A percentile compares a stretch with the other conserved stretches of the same genome.
These are phyloP conservation scores for Actenoides hombroni DNA, from an alignment of 2,113 vertebrate species.

Conservation along the genomic window DNA sequence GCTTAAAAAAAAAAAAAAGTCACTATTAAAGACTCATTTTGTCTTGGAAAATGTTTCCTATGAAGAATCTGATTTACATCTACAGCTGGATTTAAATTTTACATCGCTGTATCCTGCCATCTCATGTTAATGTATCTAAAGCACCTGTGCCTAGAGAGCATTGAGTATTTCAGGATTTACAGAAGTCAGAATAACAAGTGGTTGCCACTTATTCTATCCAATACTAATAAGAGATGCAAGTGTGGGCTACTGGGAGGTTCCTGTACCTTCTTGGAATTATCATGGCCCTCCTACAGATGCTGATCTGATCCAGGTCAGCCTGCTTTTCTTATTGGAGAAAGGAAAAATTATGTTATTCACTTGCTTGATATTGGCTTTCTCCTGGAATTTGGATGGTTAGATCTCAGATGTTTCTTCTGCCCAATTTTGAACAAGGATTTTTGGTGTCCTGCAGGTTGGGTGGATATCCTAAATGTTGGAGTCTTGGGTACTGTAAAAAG, in stretches of 20 bases:
- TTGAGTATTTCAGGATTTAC: not conserved
- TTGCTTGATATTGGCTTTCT: not conserved
- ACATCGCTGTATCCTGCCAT: not conserved
- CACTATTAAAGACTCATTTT: not conserved
- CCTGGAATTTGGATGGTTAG: not conserved
- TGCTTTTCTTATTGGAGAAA: not conserved
- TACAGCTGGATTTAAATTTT: not conserved
- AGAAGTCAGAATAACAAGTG: not conserved
- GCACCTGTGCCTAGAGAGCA: not conserved
- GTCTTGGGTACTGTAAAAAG: not conserved
- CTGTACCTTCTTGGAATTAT: not conserved
- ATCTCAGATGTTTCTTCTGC: not conserved
- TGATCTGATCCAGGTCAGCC: not conserved
- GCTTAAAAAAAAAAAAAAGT: not conserved
- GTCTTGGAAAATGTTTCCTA: not conserved
- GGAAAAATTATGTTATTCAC: not conserved
- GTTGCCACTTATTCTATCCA: not conserved
- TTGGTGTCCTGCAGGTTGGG: not conserved
- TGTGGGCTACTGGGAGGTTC: not conserved
- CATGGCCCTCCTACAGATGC: not conserved
- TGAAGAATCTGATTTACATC: not conserved
- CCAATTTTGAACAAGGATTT: not conserved
- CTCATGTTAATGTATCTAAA: not conserved
- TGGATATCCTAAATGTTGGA: not conserved
- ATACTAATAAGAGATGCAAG: not conserved